phyloP scores from a whole-genome alignment of 2,888 invertebrate species.

The Esperia sulphurella region DNA sequence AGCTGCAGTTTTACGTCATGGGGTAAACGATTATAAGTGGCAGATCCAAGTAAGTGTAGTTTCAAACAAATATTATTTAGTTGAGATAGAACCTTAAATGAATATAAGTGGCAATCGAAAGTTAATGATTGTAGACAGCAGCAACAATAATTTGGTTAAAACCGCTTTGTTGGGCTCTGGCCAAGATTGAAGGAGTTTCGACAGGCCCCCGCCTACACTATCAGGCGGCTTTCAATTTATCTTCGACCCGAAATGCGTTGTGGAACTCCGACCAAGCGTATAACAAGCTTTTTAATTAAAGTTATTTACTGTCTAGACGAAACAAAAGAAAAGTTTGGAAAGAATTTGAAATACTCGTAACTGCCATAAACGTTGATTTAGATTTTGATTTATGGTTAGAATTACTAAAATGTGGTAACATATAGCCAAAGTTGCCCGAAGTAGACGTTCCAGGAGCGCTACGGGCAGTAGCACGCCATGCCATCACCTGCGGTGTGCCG shows the following conservation, averaged over 20 bases:
- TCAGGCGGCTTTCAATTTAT: conserved; percentile 11
- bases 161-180: conserved; percentile 8
- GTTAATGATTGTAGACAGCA: conserved; percentile 7
- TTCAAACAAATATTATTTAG: no score
- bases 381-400: conserved; percentile 11
- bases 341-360: not conserved
- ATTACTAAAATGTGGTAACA: conserved; percentile 16
- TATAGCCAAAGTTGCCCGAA: conserved; percentile 13
- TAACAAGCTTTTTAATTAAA: conserved; percentile 7
- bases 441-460: not conserved
- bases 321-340: not conserved
- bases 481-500: no score
- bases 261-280: conserved; percentile 4
- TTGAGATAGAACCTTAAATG: not conserved
- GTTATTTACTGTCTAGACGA: conserved; percentile 6
- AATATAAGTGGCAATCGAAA: not conserved
- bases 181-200: conserved; percentile 14
- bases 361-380: conserved; percentile 9
- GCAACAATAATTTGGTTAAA: conserved; percentile 2
- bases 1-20: no score
- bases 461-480: no score
- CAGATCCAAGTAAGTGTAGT: no score
- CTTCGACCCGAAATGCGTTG: conserved; percentile 6
- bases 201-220: conserved; percentile 11
- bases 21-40: no score